These are phyloP conservation scores for Choristoneura rosaceana DNA, from an alignment of 2,888 invertebrate genomes.

Conservation along the genomic window DNA sequence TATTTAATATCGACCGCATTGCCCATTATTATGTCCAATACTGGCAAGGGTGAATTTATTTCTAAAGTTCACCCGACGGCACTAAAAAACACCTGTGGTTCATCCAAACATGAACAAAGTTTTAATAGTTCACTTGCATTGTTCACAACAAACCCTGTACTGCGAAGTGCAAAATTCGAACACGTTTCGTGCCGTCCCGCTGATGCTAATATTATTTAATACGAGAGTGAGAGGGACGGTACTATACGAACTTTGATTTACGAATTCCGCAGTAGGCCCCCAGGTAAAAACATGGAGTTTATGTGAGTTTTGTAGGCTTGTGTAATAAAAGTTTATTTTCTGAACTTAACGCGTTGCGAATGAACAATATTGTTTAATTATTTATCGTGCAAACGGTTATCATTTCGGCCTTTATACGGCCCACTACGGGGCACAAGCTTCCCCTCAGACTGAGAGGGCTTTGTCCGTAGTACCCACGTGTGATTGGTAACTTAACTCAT, in stretches of 20 bases:
- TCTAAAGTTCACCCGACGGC: slow-evolving; percentile 1
- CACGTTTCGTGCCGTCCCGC: too few species aligned
- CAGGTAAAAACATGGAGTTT: slow-evolving; percentile 21
- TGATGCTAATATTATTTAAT: too few species aligned
- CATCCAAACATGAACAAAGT: slow-evolving; percentile 24
- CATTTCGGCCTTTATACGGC: too few species aligned
- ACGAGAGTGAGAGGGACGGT: too few species aligned
- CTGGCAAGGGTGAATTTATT: slow-evolving; percentile 15
- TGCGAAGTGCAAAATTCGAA: too few species aligned
- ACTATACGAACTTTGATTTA: too few species aligned
- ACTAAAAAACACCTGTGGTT: slow-evolving; percentile 32
- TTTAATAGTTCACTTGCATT: slow-evolving; percentile 35
- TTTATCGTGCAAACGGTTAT: too few species aligned
- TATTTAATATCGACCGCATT: neutral
- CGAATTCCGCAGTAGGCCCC: too few species aligned
- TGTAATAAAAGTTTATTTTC: slow-evolving; percentile 12
- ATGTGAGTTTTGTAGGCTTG: slow-evolving; percentile 12
- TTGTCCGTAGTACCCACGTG: too few species aligned
- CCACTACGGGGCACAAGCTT: too few species aligned
- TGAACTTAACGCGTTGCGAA: neutral
- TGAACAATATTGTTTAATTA: neutral
- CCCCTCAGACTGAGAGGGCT: too few species aligned
- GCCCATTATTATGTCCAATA: slow-evolving; percentile 1
- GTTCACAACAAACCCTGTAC: neutral
- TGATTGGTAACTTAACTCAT: too few species aligned